A percentile compares a stretch with the other conserved stretches of the same genome.
These are phyloP conservation scores for Proisotoma minuta DNA, from an alignment of 2,888 invertebrate genomes.

Conservation along the genomic window DNA sequence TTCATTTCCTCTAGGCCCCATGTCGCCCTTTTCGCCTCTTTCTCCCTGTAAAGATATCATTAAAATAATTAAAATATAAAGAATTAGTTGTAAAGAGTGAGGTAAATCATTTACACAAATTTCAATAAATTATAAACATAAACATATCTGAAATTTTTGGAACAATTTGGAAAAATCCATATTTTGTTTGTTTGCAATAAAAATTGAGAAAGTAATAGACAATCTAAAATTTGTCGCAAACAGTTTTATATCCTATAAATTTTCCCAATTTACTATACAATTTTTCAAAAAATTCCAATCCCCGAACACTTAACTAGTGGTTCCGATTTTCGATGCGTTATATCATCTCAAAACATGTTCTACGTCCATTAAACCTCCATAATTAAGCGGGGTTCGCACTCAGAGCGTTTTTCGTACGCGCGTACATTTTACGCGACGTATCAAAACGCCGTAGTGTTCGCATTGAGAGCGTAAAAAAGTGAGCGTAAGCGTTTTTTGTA, in stretches of 20 bases:
- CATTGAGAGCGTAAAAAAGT: no score
- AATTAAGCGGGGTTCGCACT: no score
- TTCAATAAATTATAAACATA: neutral
- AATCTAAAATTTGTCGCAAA: no score
- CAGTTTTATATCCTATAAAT: no score
- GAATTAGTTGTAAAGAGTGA: neutral
- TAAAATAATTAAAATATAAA: neutral
- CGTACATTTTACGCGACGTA: no score
- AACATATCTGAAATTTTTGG: neutral
- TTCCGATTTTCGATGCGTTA: neutral
- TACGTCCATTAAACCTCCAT: no score
- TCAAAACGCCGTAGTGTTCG: constrained; percentile 6
- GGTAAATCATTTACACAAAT: neutral
- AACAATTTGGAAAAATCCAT: neutral
- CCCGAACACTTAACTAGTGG: no score
- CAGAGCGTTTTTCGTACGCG: no score
- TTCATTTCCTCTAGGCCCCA: constrained; percentile 49
- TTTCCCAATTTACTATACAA: no score
- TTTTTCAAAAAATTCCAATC: no score
- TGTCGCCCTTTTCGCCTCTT: constrained; percentile 49
- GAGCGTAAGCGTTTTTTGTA: constrained; percentile 19
- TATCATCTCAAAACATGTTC: no score
- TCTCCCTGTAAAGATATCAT: constrained; percentile 47
- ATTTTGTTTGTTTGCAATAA: neutral
- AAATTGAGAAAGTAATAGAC: neutral